Evolutionary conservation across 2,113 vertebrate genomes (phyloP).

Genomic region (Hassar affinis): DNA sequence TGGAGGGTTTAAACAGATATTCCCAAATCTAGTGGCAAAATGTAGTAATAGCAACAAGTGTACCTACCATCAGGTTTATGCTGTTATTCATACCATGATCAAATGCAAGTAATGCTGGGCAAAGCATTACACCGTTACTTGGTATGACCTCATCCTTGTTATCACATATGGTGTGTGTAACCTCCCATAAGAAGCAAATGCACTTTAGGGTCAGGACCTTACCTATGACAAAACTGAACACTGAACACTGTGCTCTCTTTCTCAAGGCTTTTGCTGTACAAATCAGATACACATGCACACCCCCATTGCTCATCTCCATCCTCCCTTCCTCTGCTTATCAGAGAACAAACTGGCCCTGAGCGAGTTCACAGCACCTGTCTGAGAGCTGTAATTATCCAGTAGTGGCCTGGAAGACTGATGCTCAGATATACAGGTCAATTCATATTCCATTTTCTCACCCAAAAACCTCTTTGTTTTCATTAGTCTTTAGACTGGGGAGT

Average conservation of each 20-base stretch:
- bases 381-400: conserved; percentile 57
- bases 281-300: conserved; percentile 3
- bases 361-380: conserved; percentile 52
- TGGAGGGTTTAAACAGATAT: conserved; percentile 1
- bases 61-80: neutral
- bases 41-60: neutral
- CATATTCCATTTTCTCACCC: conserved; percentile 20
- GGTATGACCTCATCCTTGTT: conserved; percentile 2
- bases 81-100: neutral
- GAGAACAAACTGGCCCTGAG: conserved; percentile 44
- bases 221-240: neutral
- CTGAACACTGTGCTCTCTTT: neutral
- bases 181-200: neutral
- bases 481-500: conserved; percentile 39
- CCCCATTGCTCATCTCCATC: conserved; percentile 29
- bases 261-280: conserved; percentile 13
- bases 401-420: conserved; percentile 62
- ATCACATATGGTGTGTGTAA: conserved; percentile 6
- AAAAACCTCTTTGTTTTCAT: conserved; percentile 44
- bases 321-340: conserved; percentile 48
- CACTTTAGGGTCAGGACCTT: conserved; percentile 11
- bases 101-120: neutral
- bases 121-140: neutral
- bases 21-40: neutral
- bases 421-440: conserved; percentile 58